Evolutionary conservation across 2,113 vertebrate genomes (phyloP), one percentile per base, ranked within the genome.

Genomic region (Sinocyclocheilus anshuiensis): DNA sequence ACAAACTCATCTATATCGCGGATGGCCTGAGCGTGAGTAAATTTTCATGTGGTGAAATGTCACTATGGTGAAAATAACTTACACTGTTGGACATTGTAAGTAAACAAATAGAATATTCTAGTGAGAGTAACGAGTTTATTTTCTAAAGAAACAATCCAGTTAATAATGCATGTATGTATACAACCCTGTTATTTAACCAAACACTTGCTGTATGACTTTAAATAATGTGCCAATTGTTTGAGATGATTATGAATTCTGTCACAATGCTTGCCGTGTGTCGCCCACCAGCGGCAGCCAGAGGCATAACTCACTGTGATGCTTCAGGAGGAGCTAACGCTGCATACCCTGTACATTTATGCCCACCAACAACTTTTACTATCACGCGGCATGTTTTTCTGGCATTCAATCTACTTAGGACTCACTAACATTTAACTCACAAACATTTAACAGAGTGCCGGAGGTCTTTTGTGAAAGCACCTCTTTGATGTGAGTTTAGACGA

Each of bases 401-500:
- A 67, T 83, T 72, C 36, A 81, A 55, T 69, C 76, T 88, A 82
- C 74, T 76, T 84, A 84, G 42, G 59, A 63, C 78, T 69, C 48
- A 83, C 55, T 88, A 57, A 89, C 81, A 87, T 86, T 80, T 55
- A 42, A 42, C 39, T 42, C 39, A 42, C 39, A 42, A 42, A 42
- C 11, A 11, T 33, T 33, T 86, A 86, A 89, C 76, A 74, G 84
- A 88, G 65, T 55, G 84, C 88, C 85, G 18, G 48, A 55, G 77
- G 81, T 84, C 85, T 83, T 83, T 55, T 80, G 67, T 77, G 24
- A 86, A 87, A 86, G 78, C 86, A 77, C 79, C 33, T 36, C 33
- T 91, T 91, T 91, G 84, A 88, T 91, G 86, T 81, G 65, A 85
- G 78, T 89, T 87, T 88, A 86, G 89, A 86, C 48, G 42, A 86